A percentile compares a stretch with the other conserved stretches of the same genome.
These are phyloP conservation scores for Pristis pectinata DNA, from an alignment of 2,797 vertebrate species.

Conservation along the genomic window DNA sequence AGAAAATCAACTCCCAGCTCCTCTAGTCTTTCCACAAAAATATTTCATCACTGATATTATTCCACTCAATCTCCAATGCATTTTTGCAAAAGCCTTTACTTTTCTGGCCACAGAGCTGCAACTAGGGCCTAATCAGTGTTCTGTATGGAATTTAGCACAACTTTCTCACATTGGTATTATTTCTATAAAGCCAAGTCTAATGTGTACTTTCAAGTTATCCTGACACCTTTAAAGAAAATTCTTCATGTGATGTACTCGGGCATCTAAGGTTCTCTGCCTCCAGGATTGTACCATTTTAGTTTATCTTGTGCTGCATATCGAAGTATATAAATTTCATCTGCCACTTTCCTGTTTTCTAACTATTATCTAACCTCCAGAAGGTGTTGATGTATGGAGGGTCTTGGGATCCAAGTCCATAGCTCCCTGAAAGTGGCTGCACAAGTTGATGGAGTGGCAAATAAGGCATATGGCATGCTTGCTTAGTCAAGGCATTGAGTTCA, in stretches of 20 bases:
- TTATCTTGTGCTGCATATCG: not conserved
- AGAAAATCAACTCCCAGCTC: not conserved
- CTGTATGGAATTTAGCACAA: not conserved
- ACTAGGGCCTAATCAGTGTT: not conserved
- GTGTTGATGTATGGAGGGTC: no score
- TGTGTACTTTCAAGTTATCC: not conserved
- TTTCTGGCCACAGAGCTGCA: not conserved
- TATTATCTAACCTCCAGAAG: not conserved
- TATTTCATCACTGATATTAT: not conserved
- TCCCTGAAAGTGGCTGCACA: no score
- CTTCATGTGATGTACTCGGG: no score
- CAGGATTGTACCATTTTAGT: not conserved
- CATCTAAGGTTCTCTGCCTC: not conserved
- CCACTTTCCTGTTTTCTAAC: not conserved
- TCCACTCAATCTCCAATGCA: not conserved
- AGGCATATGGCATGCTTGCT: no score
- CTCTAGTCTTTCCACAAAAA: not conserved
- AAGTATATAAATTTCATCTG: not conserved
- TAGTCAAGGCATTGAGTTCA: no score
- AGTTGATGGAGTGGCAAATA: no score
- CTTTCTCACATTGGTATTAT: not conserved
- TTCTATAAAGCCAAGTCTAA: not conserved
- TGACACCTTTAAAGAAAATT: not conserved
- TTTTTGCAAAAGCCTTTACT: not conserved
- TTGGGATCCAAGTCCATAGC: no score